A percentile compares a stretch with the other conserved stretches of the same genome.
phyloP scores from a whole-genome alignment of 2,113 vertebrate genomes.

The Lycaon pictus region DNA sequence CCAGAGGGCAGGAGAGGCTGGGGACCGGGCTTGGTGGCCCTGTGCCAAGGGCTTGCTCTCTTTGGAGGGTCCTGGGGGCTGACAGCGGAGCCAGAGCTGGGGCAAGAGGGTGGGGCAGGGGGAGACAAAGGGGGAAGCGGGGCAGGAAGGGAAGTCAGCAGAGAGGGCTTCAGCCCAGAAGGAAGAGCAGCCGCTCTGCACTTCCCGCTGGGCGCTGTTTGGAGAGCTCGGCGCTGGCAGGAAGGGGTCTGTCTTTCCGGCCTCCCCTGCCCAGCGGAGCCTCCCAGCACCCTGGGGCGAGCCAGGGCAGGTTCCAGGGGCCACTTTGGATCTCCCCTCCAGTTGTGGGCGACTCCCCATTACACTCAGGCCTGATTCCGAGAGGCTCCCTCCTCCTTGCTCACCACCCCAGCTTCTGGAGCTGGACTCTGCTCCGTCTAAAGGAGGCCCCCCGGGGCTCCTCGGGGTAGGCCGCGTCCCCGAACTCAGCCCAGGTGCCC shows the following conservation, averaged over 20 bases:
- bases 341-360: rapidly evolving
- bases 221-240: too few relatives aligned
- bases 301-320: not conserved
- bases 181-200: not conserved
- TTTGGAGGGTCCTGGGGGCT: not conserved
- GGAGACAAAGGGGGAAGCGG: not conserved
- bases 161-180: not conserved
- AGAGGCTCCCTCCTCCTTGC: not conserved
- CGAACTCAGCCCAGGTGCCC: not conserved
- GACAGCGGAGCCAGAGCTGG: not conserved
- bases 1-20: not conserved
- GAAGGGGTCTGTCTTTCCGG: rapidly evolving
- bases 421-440: too few relatives aligned
- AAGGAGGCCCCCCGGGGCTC: not conserved
- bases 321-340: rapidly evolving
- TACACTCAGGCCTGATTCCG: not conserved
- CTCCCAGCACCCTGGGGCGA: not conserved
- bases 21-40: not conserved
- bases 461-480: rapidly evolving
- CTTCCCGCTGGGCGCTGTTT: rapidly evolving
- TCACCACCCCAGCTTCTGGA: too few relatives aligned
- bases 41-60: not conserved
- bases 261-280: not conserved
- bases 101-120: not conserved
- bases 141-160: not conserved